Base-by-base conservation (phyloP, 2,797 vertebrate genomes). In the Trematomus bernacchii region DNA sequence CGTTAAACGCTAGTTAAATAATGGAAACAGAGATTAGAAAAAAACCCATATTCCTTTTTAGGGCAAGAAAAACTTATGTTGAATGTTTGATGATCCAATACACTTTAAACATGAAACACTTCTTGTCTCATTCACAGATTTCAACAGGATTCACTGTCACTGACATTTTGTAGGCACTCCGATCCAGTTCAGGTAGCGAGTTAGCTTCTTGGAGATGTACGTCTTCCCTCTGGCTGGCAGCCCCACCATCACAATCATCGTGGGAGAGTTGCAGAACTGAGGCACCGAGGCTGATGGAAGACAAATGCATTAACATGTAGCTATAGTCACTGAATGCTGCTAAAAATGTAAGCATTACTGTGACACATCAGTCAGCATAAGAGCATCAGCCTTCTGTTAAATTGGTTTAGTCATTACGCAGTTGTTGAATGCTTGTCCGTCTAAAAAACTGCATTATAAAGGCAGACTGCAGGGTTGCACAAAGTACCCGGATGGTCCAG, bases 151-250 rank as follows among this genome's bases (percentile, higher is more conserved):
- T 63, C 2, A 47, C 14, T 47, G 11, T 48, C 19, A 77, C 84
- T 73, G 71, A 97, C 97, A 95, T 94, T 96, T 97, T 1, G 97
- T 97, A 0, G 96, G 95, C 54, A 95, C 96, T 16, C 97, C 97
- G 30, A 97, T 98, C 97, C 97, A 98, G 88, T 98, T 98, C 68
- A 97, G 95, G 84, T 98, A 98, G 33, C 96, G 94, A 1, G 97
- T 97, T 69, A 98, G 96, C 83, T 98, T 98, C 71, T 95, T 97
- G 71, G 97, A 97, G 86, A 98, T 98, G 87, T 96, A 97, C 0
- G 97, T 98, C 89, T 98, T 98, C 65, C 97, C 97, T 73, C 96
- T 92, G 75, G 97, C 97, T 0, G 97, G 97, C 42, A 98, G 80
- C n/a, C 97, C 97, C 77, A 98, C 96, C 96, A 97, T 96, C 73